Percentiles rank a stretch among this genome's conserved stretches.
These are phyloP conservation scores for Drosophila arizonae DNA, from an alignment of 1,140 invertebrate genomes.

Conservation along the genomic window DNA sequence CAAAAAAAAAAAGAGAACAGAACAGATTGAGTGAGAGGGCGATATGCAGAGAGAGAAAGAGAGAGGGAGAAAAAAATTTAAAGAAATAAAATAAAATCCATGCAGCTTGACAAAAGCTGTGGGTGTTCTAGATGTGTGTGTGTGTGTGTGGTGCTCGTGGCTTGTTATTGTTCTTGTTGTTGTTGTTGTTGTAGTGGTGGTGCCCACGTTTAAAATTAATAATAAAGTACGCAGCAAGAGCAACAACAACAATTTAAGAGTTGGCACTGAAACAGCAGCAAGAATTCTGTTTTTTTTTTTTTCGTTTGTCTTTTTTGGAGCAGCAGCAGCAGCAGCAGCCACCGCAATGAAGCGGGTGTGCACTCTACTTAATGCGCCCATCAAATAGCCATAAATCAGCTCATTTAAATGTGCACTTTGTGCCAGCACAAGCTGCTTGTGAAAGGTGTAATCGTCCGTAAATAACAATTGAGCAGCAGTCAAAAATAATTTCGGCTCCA, in stretches of 20 bases:
- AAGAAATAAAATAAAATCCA: conserved; percentile 29
- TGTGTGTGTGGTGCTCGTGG: conserved; percentile 26
- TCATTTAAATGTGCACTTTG: conserved; percentile 60
- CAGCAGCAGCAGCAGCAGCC: conserved; percentile 34
- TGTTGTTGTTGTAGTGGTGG: conserved; percentile 34
- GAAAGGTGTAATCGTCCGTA: conserved; percentile 59
- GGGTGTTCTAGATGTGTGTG: conserved; percentile 48
- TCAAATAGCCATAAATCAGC: conserved; percentile 77
- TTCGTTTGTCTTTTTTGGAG: conserved; percentile 23
- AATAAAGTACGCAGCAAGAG: conserved; percentile 68
- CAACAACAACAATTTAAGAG: conserved; percentile 49
- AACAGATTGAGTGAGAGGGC: conserved; percentile 2
- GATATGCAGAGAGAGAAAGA: background rate
- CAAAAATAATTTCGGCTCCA: conserved; percentile 6
- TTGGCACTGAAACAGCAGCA: conserved; percentile 51
- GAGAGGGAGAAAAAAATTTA: background rate
- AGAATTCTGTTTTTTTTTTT: conserved; percentile 49
- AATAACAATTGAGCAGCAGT: conserved; percentile 49
- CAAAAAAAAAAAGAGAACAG: conserved; percentile 12
- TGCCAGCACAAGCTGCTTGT: conserved; percentile 24
- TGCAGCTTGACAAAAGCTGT: conserved; percentile 73
- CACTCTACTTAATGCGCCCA: conserved; percentile 62
- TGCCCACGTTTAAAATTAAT: conserved; percentile 74
- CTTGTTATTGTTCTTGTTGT: conserved; percentile 51
- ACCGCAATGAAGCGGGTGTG: background rate